These are phyloP conservation scores for Odocoileus virginianus DNA, from an alignment of 2,113 vertebrate species.

Conservation along the genomic window DNA sequence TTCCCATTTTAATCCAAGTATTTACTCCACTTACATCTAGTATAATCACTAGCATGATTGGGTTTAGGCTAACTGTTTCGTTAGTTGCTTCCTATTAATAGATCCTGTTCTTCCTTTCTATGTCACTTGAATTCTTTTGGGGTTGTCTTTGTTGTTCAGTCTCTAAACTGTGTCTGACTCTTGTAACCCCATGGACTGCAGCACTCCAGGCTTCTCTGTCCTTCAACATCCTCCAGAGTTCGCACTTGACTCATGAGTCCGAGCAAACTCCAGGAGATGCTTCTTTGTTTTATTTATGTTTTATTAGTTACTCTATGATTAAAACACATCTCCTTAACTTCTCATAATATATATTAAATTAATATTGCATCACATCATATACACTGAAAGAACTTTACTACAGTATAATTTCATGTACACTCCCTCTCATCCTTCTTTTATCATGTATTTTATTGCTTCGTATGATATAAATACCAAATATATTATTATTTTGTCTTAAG, in stretches of 20 bases:
- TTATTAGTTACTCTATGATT: neutral
- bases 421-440: neutral
- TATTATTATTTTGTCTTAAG: neutral
- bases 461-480: neutral
- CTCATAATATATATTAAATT: neutral
- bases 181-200: neutral
- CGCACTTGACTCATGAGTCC: neutral
- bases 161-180: neutral
- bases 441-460: neutral
- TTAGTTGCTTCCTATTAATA: neutral
- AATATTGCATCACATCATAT: neutral
- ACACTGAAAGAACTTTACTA: neutral
- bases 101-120: neutral
- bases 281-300: neutral
- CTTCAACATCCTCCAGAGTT: neutral
- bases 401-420: neutral
- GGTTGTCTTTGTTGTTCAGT: fast-evolving
- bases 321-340: neutral
- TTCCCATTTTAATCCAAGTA: neutral
- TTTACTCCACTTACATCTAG: neutral
- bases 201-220: neutral
- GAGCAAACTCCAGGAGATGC: neutral
- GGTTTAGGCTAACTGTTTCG: neutral
- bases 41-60: neutral
- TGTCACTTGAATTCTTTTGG: neutral